Base-by-base conservation (phyloP, 2,888 invertebrate species). In the Germaria angustata region DNA sequence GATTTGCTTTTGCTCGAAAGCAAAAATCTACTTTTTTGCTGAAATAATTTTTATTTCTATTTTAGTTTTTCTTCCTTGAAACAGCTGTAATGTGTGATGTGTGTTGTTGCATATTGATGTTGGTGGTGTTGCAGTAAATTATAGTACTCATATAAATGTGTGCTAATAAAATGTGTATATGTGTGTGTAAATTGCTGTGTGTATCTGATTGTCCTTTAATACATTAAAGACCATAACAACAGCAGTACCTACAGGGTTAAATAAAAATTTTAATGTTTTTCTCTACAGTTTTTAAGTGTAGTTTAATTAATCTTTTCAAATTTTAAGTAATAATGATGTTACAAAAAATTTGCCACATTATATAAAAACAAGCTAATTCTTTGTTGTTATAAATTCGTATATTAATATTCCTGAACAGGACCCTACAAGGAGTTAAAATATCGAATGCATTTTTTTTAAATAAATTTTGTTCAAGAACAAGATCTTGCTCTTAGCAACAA, bases 91-190 rank as follows among this genome's bases (percentile, higher is more conserved):
- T n/a, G n/a, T n/a, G 17, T 59, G n/a, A 51, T 66, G 61, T 36
- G 20, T 28, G 44, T 44, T 15, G 41, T 41, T 69, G 22, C n/a
- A 28, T 20, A 5, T 53, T 61, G 34, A n/a, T 46, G 39, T 78
- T 63, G n/a, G 51, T 63, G n/a, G 51, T 69, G 69, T 55, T 63
- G 24, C 44, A 69, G 22, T 51, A 76, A 63, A 59, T 61, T 53
- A 11, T 17, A 28, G 53, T 63, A 63, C 28, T n/a, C n/a, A n/a
- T n/a, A n/a, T n/a, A 55, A 77, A 66, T 77, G 59, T 68, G 28
- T 77, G 41, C 44, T 68, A 61, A 65, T 34, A 65, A 28, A 65
- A 59, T 9, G 59, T 5, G 9, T 46, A 39, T 28, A 34, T 46
- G 8, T n/a, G 46, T 15, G 6, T 59, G 7, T 36, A 32, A 51